These are phyloP conservation scores for Agrochola macilenta DNA, from an alignment of 2,888 invertebrate genomes.

Conservation along the genomic window DNA sequence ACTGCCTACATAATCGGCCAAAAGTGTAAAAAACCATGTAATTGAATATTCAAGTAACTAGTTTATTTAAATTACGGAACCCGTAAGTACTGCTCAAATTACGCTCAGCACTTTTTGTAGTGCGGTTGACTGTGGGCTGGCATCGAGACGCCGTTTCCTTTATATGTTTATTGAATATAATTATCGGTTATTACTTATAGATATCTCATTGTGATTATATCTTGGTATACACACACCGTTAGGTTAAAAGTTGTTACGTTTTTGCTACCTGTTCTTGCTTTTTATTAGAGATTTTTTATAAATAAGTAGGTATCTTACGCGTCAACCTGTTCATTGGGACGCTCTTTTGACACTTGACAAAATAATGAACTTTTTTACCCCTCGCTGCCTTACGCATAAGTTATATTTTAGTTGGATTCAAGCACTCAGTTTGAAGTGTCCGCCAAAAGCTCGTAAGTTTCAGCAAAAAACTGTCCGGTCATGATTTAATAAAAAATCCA, in stretches of 20 bases:
- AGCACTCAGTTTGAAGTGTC: slow-evolving; percentile 43
- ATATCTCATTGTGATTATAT: slow-evolving; percentile 55
- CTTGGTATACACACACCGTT: slow-evolving; percentile 42
- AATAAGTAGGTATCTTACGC: slow-evolving; percentile 4
- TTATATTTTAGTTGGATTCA: slow-evolving; percentile 39
- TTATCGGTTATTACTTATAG: slow-evolving; percentile 68
- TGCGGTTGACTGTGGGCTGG: slow-evolving; percentile 52
- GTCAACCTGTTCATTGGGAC: slow-evolving; percentile 8
- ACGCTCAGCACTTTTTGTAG: slow-evolving; percentile 53
- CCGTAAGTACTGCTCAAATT: slow-evolving; percentile 55
- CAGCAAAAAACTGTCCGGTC: slow-evolving; percentile 64
- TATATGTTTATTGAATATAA: slow-evolving; percentile 75
- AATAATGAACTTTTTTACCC: slow-evolving; percentile 28
- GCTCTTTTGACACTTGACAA: slow-evolving; percentile 33
- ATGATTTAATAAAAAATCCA: slow-evolving; percentile 71
- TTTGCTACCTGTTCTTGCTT: slow-evolving; percentile 35
- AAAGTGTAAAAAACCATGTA: slow-evolving; percentile 59
- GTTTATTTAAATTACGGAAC: slow-evolving; percentile 65
- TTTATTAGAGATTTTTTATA: not conserved
- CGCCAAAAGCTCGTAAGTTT: slow-evolving; percentile 50
- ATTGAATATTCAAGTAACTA: slow-evolving; percentile 65
- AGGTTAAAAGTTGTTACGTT: slow-evolving; percentile 34
- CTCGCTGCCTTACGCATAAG: slow-evolving; percentile 21
- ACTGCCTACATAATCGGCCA: slow-evolving; percentile 42
- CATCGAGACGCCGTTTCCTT: slow-evolving; percentile 68